These are phyloP conservation scores for Lerema accius DNA, from an alignment of 1,140 invertebrate genomes.

Conservation along the genomic window DNA sequence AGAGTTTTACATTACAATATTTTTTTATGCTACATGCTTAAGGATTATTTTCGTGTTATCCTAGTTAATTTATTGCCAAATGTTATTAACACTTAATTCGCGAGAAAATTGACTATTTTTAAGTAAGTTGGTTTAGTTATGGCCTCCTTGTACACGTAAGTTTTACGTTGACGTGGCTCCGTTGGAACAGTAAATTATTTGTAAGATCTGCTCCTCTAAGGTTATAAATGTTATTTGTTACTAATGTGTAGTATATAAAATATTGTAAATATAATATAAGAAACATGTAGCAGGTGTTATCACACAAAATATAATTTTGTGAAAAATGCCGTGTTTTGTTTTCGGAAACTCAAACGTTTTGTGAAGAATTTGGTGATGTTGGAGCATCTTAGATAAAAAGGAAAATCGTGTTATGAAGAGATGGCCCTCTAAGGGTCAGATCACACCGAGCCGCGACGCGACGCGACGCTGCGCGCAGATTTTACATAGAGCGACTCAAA, in stretches of 20 bases:
- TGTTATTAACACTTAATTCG: constrained; percentile 74
- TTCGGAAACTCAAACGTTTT: constrained; percentile 17
- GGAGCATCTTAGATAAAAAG: too few relatives aligned
- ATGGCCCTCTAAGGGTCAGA: too few relatives aligned
- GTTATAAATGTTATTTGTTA: constrained; percentile 83
- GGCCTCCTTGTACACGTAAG: constrained; percentile 30
- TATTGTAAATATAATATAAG: constrained; percentile 82
- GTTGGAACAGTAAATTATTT: constrained; percentile 54
- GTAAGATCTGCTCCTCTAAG: constrained; percentile 79
- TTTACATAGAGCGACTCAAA: too few relatives aligned
- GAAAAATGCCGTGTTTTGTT: constrained; percentile 70
- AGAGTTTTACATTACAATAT: constrained; percentile 54
- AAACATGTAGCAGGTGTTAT: constrained; percentile 83
- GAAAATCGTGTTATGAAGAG: too few relatives aligned
- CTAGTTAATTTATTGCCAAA: constrained; percentile 81
- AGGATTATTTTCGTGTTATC: constrained; percentile 74
- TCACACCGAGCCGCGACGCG: too few relatives aligned
- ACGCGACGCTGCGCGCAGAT: too few relatives aligned
- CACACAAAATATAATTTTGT: constrained; percentile 84
- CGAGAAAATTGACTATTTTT: constrained; percentile 47
- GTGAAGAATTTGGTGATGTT: too few relatives aligned
- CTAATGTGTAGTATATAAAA: constrained; percentile 82
- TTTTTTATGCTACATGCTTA: constrained; percentile 63
- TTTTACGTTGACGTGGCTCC: constrained; percentile 16
- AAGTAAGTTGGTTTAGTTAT: constrained; percentile 51